A percentile compares a stretch with the other conserved stretches of the same genome.
phyloP scores from a whole-genome alignment of 2,797 vertebrate genomes.

The Nannoperca australis region DNA sequence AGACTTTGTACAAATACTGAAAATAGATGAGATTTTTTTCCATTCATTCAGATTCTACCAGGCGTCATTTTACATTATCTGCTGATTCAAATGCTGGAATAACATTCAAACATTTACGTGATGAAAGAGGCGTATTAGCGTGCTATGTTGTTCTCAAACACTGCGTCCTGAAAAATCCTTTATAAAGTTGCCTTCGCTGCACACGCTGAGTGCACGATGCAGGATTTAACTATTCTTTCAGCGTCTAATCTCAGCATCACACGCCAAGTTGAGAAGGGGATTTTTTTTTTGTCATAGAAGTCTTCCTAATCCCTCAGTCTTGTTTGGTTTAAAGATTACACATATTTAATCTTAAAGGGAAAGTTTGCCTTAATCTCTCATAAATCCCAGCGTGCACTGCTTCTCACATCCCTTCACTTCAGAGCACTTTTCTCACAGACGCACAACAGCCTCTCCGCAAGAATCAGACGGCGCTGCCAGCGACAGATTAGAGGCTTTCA shows the following conservation, averaged over 20 bases:
- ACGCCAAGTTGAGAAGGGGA: slow-evolving; percentile 57
- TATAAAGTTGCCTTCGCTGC: neutral
- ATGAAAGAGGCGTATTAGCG: neutral
- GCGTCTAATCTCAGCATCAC: slow-evolving; percentile 61
- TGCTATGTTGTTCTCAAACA: neutral
- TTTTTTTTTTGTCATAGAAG: slow-evolving; percentile 54
- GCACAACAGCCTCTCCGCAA: slow-evolving; percentile 21
- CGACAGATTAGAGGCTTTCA: slow-evolving; percentile 58
- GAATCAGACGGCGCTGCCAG: slow-evolving; percentile 29
- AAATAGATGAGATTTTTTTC: too few species aligned
- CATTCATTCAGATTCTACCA: too few species aligned
- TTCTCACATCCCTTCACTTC: slow-evolving; percentile 49
- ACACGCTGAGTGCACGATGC: neutral
- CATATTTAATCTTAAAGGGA: slow-evolving; percentile 76
- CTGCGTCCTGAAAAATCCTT: neutral
- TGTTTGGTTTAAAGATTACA: slow-evolving; percentile 79
- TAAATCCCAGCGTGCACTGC: slow-evolving; percentile 63
- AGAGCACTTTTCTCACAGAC: slow-evolving; percentile 58
- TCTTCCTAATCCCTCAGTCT: slow-evolving; percentile 65
- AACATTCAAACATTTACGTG: neutral
- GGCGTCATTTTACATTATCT: neutral
- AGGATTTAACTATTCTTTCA: slow-evolving; percentile 61
- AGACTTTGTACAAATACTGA: too few species aligned
- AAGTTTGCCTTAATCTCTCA: slow-evolving; percentile 77
- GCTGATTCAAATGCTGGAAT: neutral